Percentiles rank a stretch among this genome's conserved stretches.
Evolutionary conservation across 2,888 invertebrate genomes (phyloP).

Genomic region (Cryptocheilus praepositus): DNA sequence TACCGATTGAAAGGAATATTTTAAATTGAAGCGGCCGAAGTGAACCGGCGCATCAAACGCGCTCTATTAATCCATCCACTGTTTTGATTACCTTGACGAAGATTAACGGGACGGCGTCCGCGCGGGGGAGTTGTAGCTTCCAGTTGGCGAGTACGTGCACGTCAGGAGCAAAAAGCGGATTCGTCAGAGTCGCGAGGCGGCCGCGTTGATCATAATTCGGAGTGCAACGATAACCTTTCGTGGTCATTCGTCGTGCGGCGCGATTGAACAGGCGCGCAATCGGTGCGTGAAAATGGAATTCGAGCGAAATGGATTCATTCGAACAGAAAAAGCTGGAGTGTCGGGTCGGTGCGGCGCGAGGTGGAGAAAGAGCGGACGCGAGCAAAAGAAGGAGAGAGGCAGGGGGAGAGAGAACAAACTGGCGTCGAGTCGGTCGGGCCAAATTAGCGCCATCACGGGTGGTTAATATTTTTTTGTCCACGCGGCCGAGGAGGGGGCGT

Average conservation of each 20-base stretch:
- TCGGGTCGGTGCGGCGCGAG: constrained; percentile 21
- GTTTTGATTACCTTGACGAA: constrained; percentile 25
- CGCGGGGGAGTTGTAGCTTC: too few relatives aligned
- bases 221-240: constrained; percentile 67
- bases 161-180: constrained; percentile 21
- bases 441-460: constrained; percentile 62
- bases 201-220: constrained; percentile 59
- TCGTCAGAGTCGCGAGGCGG: constrained; percentile 39
- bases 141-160: background rate
- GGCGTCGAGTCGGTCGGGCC: constrained; percentile 49
- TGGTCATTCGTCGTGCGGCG: constrained; percentile 59
- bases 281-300: constrained; percentile 71
- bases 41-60: constrained; percentile 22
- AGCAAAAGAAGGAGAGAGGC: constrained; percentile 18
- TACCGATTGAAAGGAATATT: too few relatives aligned
- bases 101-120: background rate
- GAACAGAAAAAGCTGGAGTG: constrained; percentile 45
- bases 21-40: background rate
- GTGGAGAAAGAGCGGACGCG: constrained; percentile 18
- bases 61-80: constrained; percentile 22
- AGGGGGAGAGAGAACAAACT: constrained; percentile 20
- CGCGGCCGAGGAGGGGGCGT: constrained; percentile 11
- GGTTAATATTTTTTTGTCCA: constrained; percentile 49
- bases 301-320: constrained; percentile 66
- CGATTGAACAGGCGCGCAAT: constrained; percentile 57